Evolutionary conservation across 2,113 vertebrate genomes (phyloP).

Genomic region (human (Homo sapiens)): DNA sequence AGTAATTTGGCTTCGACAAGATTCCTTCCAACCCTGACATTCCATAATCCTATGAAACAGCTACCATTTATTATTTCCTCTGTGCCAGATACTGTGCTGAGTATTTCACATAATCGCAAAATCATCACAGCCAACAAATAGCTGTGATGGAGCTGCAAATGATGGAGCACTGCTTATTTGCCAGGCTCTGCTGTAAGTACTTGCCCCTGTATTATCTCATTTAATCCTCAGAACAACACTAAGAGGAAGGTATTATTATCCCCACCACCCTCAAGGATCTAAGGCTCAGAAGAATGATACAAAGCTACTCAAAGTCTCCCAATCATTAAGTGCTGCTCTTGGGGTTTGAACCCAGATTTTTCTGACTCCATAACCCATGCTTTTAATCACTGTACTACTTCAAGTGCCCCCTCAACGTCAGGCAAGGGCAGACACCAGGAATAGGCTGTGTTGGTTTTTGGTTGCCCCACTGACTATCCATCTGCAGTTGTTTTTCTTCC

Average conservation of each 20-base stretch:
- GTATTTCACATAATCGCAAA: not conserved
- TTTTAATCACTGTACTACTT: not conserved
- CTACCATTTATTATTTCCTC: not conserved
- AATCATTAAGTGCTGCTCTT: too few relatives aligned
- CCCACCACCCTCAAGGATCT: not conserved
- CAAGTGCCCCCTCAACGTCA: not conserved
- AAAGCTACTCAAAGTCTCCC: not conserved
- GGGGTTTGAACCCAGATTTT: not conserved
- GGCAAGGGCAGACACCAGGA: slow-evolving; percentile 26
- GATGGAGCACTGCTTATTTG: not conserved
- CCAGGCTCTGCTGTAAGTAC: not conserved
- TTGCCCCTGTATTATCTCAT: not conserved
- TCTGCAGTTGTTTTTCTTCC: slow-evolving; percentile 46
- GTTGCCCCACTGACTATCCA: slow-evolving; percentile 57
- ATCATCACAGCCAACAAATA: not conserved
- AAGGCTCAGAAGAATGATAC: not conserved
- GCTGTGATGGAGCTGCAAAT: too few relatives aligned
- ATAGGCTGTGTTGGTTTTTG: slow-evolving; percentile 59
- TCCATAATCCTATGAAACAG: not conserved
- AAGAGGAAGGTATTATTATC: not conserved
- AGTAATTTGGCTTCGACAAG: not conserved
- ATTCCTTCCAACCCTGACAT: not conserved
- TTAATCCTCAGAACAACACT: not conserved
- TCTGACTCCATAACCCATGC: not conserved
- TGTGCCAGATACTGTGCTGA: not conserved